Evolutionary conservation across 2,888 invertebrate genomes (phyloP), one percentile per base, ranked within the genome.

Genomic region (Alviniconcha strummeri): DNA sequence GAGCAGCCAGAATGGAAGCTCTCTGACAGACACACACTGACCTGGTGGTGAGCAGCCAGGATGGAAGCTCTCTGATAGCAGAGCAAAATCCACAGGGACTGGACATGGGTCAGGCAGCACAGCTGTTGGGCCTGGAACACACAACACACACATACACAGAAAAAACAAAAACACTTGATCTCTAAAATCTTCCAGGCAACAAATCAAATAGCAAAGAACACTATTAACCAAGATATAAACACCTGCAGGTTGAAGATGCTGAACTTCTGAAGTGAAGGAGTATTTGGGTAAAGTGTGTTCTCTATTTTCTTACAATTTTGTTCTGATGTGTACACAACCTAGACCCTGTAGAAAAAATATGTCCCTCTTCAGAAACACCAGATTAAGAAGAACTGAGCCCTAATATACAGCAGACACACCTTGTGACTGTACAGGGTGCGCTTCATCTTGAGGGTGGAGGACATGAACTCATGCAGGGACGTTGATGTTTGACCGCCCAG

Each of bases 51-150:
- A 52, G 83, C 83, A 7, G 88, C 86, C 36, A 89, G 85, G 54
- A 85, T 80, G 77, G 86, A 86, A 4, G 89, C 87, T 80, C 89
- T 85, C 80, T 88, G 86, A 55, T 87, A 85, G 9, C 89, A 87
- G 71, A 91, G 84, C 9, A 90, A 84, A 77, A 90, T 67, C 91
- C 90, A 91, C 69, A 91, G 87, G 15, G 89, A 85, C 83, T 89
- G 86, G n/a, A 87, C 86, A 85, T 91, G 90, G 56, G 86, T 87
- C 82, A 90, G 86, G 78, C 84, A 76, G 78, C 90, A 89, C 55
- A 81, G 77, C 64, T 87, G 86, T 75, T 83, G 78, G 8, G 89
- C 89, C 89, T 89, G 83, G n/a, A 84, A 8, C 7, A n/a, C 54
- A 4, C 5, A 54, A 72, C 71, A n/a, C 71, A 71, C 71, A 71